Evolutionary conservation across 2,888 invertebrate species (phyloP).

Genomic region (Amaurobius ferox): DNA sequence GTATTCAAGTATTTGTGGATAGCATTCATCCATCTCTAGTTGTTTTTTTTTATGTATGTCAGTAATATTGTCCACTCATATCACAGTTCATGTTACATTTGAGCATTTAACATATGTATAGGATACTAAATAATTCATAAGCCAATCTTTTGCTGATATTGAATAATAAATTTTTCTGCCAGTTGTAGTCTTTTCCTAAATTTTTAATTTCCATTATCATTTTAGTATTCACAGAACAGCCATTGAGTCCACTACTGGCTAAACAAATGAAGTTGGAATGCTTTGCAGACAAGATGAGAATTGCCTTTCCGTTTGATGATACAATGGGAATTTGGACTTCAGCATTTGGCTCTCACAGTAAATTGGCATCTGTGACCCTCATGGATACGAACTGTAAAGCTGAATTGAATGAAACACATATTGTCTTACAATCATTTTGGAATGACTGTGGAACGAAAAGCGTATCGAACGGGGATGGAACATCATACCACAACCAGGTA

Average conservation of each 20-base stretch:
- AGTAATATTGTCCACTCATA: too few relatives aligned
- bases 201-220: too few relatives aligned
- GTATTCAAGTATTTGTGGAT: too few relatives aligned
- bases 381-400: slow-evolving; percentile 43
- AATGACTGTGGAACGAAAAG: slow-evolving; percentile 54
- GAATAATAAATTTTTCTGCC: too few relatives aligned
- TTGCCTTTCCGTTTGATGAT: slow-evolving; percentile 44
- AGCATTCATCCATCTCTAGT: too few relatives aligned
- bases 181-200: too few relatives aligned
- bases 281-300: slow-evolving; percentile 37
- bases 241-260: slow-evolving; percentile 22
- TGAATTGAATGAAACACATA: slow-evolving; percentile 46
- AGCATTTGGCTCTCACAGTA: slow-evolving; percentile 17
- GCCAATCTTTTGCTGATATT: too few relatives aligned
- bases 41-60: too few relatives aligned
- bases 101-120: too few relatives aligned
- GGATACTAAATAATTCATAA: too few relatives aligned
- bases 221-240: slow-evolving; percentile 12
- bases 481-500: slow-evolving; percentile 62
- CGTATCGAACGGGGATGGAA: slow-evolving; percentile 31
- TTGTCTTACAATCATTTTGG: slow-evolving; percentile 56
- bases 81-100: too few relatives aligned
- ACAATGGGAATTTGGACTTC: slow-evolving; percentile 30
- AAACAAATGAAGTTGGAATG: slow-evolving; percentile 51
- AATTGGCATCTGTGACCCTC: slow-evolving; percentile 35